These are phyloP conservation scores for Drosophila parabipectinata DNA, from an alignment of 1,140 invertebrate genomes.

Conservation along the genomic window DNA sequence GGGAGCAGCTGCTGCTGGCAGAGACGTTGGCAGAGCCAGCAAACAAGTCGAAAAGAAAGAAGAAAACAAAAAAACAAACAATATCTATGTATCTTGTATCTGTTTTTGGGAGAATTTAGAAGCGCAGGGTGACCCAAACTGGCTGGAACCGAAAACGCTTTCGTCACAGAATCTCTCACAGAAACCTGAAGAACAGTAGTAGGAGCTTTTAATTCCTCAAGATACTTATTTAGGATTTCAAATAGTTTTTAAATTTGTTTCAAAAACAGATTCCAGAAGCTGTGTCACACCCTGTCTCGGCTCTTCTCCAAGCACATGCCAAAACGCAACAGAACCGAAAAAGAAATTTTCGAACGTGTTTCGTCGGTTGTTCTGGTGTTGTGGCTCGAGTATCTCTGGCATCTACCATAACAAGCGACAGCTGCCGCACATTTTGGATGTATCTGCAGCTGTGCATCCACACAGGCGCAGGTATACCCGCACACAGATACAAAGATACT, in stretches of 20 bases:
- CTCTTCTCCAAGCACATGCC: slow-evolving; percentile 35
- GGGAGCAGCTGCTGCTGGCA: slow-evolving; percentile 26
- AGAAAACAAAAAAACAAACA: slow-evolving; percentile 41
- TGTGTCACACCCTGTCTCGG: slow-evolving; percentile 32
- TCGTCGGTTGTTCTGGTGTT: slow-evolving; percentile 18
- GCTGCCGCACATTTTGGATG: slow-evolving; percentile 68
- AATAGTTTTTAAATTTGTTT: slow-evolving; percentile 14
- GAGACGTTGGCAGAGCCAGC: slow-evolving; percentile 22
- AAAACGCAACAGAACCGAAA: slow-evolving; percentile 22
- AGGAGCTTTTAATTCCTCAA: slow-evolving; percentile 4
- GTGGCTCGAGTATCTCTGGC: slow-evolving; percentile 29
- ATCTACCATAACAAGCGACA: slow-evolving; percentile 45
- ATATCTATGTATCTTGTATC: slow-evolving; percentile 28
- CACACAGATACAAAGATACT: not conserved
- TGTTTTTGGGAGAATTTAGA: slow-evolving; percentile 26
- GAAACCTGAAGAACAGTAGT: not conserved
- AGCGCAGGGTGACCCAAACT: slow-evolving; percentile 27
- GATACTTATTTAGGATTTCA: not conserved
- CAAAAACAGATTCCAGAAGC: not conserved
- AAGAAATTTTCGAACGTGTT: slow-evolving; percentile 57
- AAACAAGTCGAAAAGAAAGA: slow-evolving; percentile 50
- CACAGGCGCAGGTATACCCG: not conserved
- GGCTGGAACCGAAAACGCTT: slow-evolving; percentile 16
- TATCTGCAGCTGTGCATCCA: slow-evolving; percentile 68
- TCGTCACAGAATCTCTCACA: not conserved